Base-by-base conservation (phyloP, 2,888 invertebrate genomes). In the Acanthosepion esculentum region DNA sequence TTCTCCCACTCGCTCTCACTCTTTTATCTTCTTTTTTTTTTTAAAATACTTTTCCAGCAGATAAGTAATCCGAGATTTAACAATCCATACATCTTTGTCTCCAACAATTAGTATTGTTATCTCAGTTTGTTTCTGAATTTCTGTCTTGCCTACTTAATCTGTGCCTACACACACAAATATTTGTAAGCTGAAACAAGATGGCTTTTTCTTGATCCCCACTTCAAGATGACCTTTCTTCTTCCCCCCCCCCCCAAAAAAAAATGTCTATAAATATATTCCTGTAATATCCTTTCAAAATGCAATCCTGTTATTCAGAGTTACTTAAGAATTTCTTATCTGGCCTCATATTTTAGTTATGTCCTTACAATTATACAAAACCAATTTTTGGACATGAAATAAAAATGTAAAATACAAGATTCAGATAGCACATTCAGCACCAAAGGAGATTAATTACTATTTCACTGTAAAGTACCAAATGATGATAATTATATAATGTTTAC, bases 101-200 rank as follows among this genome's bases (percentile, higher is more conserved):
- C 78, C 78, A 78, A 78, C 78, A 78, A 78, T 78, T 78, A 78
- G n/a, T 59, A 59, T 59, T 59, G 59, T 59, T 59, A 59, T 59
- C 59, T 59, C 59, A 59, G 59, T 20, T 59, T 59, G 59, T 20
- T 23, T 59, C 59, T 59, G 23, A 23, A 59, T 23, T 59, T 20
- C 59, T 59, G 20, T 59, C 59, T 59, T 59, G 59, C 59, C 59
- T 59, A 59, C 59, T 59, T 59, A 59, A 59, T 59, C 23, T 59
- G 59, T 6, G 4, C 59, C 59, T 59, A 59, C 59, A 59, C 23
- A 59, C 20, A 59, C 23, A 6, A 20, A 59, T 59, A 59, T 59
- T 3, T 59, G 23, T 78, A n/a, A 78, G n/a, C 78, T 78, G 78
- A 15, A 18, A n/a, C 78, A 78, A 10, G n/a, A n/a, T 78, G 12